Percentiles rank a stretch among this genome's conserved stretches.
Evolutionary conservation across 2,888 invertebrate genomes (phyloP).

Genomic region (Pharmacophagus antenor): DNA sequence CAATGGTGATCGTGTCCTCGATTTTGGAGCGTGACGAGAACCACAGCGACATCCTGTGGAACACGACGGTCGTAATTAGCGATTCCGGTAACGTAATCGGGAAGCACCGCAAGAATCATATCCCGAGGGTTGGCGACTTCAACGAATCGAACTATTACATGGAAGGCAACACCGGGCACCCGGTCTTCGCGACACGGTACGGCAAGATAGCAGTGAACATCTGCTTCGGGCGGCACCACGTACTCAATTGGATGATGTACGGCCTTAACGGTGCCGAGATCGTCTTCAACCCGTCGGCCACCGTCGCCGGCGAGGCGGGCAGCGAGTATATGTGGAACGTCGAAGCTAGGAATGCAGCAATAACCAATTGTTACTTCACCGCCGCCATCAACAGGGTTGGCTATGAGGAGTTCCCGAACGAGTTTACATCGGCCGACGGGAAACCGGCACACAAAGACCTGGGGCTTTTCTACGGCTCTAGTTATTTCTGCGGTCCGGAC

Average conservation of each 20-base stretch:
- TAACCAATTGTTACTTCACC: constrained; percentile 97
- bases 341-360: constrained; percentile 97
- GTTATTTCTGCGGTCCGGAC: constrained; percentile 96
- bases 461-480: constrained; percentile 98
- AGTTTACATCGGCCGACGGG: constrained; percentile 81
- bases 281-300: constrained; percentile 99
- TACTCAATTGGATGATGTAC: constrained; percentile 99
- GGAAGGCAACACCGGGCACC: constrained; percentile 97
- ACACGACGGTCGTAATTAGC: constrained; percentile 97
- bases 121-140: constrained; percentile 98
- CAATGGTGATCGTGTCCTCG: constrained; percentile 97
- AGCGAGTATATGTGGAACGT: constrained; percentile 97
- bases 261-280: constrained; percentile 99
- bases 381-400: constrained; percentile 98
- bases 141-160: constrained; percentile 99
- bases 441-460: constrained; percentile 90
- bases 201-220: constrained; percentile 97
- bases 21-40: constrained; percentile 95
- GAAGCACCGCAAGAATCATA: constrained; percentile 99
- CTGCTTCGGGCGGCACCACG: constrained; percentile 99
- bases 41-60: constrained; percentile 95
- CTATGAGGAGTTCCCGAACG: constrained; percentile 88
- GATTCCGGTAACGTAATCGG: constrained; percentile 94
- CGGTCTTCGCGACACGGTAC: constrained; percentile 93
- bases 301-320: constrained; percentile 85